These are phyloP conservation scores for Timandra comae DNA, from an alignment of 2,888 invertebrate species.

Conservation along the genomic window DNA sequence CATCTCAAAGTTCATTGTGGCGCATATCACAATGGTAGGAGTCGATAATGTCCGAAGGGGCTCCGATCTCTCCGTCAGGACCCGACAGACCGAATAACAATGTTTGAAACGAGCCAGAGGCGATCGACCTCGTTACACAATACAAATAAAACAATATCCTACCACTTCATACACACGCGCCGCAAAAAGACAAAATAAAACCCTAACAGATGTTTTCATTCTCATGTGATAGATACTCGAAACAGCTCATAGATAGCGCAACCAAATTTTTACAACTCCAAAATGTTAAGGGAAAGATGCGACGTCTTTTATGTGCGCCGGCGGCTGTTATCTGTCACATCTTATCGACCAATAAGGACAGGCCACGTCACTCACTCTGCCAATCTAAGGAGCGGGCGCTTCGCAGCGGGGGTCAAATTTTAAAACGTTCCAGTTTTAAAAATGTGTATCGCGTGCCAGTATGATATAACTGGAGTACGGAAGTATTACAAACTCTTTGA, in stretches of 20 bases:
- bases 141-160: slow-evolving; percentile 47
- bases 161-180: slow-evolving; percentile 46
- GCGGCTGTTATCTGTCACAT: slow-evolving; percentile 67
- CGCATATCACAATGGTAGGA: slow-evolving; percentile 34
- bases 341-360: slow-evolving; percentile 75
- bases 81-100: slow-evolving; percentile 37
- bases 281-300: slow-evolving; percentile 58
- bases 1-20: slow-evolving; percentile 31
- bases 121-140: slow-evolving; percentile 55
- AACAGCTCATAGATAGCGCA: slow-evolving; percentile 46
- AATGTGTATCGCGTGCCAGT: slow-evolving; percentile 60
- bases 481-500: too few species aligned
- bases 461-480: slow-evolving; percentile 44
- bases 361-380: slow-evolving; percentile 73
- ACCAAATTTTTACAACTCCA: slow-evolving; percentile 57
- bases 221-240: slow-evolving; percentile 58
- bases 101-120: slow-evolving; percentile 44
- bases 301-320: slow-evolving; percentile 67
- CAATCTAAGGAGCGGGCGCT: slow-evolving; percentile 61
- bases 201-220: slow-evolving; percentile 72
- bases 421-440: slow-evolving; percentile 55
- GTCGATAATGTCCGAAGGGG: slow-evolving; percentile 40
- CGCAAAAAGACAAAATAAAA: slow-evolving; percentile 47
- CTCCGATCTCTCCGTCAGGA: slow-evolving; percentile 29
- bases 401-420: slow-evolving; percentile 66